These are phyloP conservation scores for Brachyistius frenatus DNA, from an alignment of 2,113 vertebrate species.

Conservation along the genomic window DNA sequence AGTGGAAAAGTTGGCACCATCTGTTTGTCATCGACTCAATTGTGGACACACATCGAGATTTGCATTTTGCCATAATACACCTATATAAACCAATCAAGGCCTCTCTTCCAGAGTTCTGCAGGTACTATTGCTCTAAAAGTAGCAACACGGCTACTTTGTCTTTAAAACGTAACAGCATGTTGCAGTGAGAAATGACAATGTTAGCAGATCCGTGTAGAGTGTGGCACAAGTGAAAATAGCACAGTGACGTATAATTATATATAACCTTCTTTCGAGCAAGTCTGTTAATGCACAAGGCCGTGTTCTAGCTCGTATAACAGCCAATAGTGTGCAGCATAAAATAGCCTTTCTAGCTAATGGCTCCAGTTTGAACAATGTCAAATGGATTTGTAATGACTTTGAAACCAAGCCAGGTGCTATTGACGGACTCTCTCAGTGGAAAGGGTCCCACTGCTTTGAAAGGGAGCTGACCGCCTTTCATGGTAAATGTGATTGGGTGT, in stretches of 20 bases:
- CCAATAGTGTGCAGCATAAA: slow-evolving; percentile 40
- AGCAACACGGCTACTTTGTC: not conserved
- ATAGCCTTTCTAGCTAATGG: slow-evolving; percentile 62
- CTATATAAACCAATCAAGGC: slow-evolving; percentile 23
- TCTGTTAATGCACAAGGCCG: slow-evolving; percentile 51
- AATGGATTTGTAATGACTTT: slow-evolving; percentile 70
- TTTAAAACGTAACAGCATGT: slow-evolving; percentile 7
- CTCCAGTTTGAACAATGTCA: slow-evolving; percentile 69
- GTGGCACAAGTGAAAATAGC: slow-evolving; percentile 12
- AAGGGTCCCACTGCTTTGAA: slow-evolving; percentile 54
- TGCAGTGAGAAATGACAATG: slow-evolving; percentile 16
- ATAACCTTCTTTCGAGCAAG: slow-evolving; percentile 47
- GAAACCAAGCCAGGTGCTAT: slow-evolving; percentile 67
- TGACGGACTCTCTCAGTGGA: slow-evolving; percentile 57
- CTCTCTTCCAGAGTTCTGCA: slow-evolving; percentile 21
- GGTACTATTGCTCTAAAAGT: slow-evolving; percentile 40
- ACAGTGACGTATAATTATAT: slow-evolving; percentile 63
- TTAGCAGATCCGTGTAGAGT: slow-evolving; percentile 17
- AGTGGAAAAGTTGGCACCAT: slow-evolving; percentile 40
- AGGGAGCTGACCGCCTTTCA: slow-evolving; percentile 25
- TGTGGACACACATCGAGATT: not conserved
- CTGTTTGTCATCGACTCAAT: not conserved
- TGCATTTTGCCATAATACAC: not conserved
- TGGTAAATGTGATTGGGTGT: slow-evolving; percentile 19
- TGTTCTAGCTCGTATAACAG: slow-evolving; percentile 37